Conservation (phyloP, 2,113 vertebrate genomes). For the Anolis carolinensis region DNA sequence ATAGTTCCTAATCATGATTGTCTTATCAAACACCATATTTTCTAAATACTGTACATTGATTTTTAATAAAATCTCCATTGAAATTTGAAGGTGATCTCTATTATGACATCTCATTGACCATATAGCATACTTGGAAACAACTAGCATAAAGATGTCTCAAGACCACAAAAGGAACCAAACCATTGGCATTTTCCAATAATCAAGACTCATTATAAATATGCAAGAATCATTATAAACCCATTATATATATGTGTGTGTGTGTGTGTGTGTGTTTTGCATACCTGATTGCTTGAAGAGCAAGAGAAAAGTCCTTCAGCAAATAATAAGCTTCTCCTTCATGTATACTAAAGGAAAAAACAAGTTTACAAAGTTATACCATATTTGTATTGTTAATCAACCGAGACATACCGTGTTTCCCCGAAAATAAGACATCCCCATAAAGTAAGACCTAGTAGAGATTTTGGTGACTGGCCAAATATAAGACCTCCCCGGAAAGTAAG, state of each 20-base stretch:
- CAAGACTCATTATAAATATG: not conserved
- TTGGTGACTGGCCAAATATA: too few relatives aligned
- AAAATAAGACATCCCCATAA: too few relatives aligned
- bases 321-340: constrained; percentile 57
- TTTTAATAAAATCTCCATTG: too few relatives aligned
- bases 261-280: constrained; percentile 36
- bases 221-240: not conserved
- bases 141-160: not conserved
- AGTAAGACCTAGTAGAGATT: too few relatives aligned
- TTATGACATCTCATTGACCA: not conserved
- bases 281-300: constrained; percentile 45
- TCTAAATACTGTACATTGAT: too few relatives aligned
- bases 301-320: constrained; percentile 36
- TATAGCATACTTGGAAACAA: not conserved
- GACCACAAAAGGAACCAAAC: not conserved
- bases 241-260: too few relatives aligned
- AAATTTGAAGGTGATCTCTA: not conserved
- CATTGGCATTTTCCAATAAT: not conserved
- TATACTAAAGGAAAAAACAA: constrained; percentile 35
- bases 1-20: too few relatives aligned
- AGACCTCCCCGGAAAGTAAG: too few relatives aligned
- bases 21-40: too few relatives aligned
- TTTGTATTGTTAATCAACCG: not conserved
- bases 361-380: constrained; percentile 1
- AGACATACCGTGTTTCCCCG: too few relatives aligned